Conservation (phyloP, 2,797 vertebrate species). For the Darevskia nairensis region DNA sequence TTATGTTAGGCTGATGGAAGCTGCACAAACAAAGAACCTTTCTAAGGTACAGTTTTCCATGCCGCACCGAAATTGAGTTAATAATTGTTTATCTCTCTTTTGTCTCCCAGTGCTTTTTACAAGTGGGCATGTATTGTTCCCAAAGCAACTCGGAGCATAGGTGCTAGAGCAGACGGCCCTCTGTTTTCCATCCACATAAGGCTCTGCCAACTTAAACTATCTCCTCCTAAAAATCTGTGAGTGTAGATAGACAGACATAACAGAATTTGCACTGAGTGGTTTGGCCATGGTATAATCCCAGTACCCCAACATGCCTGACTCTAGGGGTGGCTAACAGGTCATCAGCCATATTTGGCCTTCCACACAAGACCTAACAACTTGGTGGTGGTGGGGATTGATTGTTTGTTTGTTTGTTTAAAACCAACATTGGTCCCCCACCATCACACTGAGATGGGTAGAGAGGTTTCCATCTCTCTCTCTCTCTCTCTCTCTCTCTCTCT, state of each 20-base stretch:
- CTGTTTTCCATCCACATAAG: background rate
- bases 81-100: conserved; percentile 10
- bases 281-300: background rate
- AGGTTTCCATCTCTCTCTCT: too few species aligned
- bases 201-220: conserved; percentile 22
- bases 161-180: background rate
- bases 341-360: too few species aligned
- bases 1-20: conserved; percentile 11
- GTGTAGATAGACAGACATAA: background rate
- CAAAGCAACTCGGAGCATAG: background rate
- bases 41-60: conserved; percentile 12
- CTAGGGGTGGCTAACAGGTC: background rate
- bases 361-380: too few species aligned
- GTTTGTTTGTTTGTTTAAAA: too few species aligned
- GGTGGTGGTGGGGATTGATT: too few species aligned
- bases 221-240: background rate
- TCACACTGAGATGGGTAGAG: too few species aligned
- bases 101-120: conserved; percentile 17
- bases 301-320: background rate
- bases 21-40: background rate
- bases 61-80: conserved; percentile 18
- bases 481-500: too few species aligned
- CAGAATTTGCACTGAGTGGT: background rate
- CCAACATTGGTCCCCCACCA: too few species aligned
- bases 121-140: conserved; percentile 2